Base-by-base conservation (phyloP, 2,797 vertebrate species). In the Mycteria americana region DNA sequence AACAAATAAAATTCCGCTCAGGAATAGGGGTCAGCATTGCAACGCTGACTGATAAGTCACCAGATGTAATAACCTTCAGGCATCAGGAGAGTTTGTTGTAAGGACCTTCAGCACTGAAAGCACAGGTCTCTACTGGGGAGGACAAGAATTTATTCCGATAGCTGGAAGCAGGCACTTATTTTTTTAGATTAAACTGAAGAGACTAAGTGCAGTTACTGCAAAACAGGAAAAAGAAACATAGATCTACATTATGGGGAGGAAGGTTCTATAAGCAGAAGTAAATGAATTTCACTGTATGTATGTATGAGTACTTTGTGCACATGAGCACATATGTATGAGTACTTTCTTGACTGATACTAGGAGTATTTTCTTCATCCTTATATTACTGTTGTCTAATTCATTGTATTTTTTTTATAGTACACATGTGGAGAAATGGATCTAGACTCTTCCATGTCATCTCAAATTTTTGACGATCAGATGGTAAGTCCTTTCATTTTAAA, bases 401-500 rank as follows among this genome's bases (percentile, higher is more conserved):
- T 18, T 59, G 24, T 62, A 7, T 28, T 46, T 78, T 82, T 88
- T 93, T 86, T 67, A 8, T 81, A 98, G 98, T 97, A 97, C 23
- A 73, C 95, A 0, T 91, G 46, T 39, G 97, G 92, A 74, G 92
- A 93, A 68, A 90, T 89, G 10, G 97, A 98, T 65, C 89, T 98
- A 39, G 97, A 95, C 14, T 93, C 97, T 14, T 98, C 98, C 21
- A 28, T 92, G 19, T 93, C 97, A 2, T 98, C 98, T 51, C 98
- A 98, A 9, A 89, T 91, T 37, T 98, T 96, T 84, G 97, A 98
- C 67, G 98, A 98, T 13, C 95, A 95, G 39, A 77, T 90, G 63
- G 98, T 98, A 95, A 98, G 98, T 97, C 31, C 12, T 73, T 18
- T 53, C 10, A 28, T 48, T 84, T 88, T 62, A 73, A 91, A 88